Evolutionary conservation across 2,888 invertebrate genomes (phyloP).

Genomic region (Steinernema carpocapsae): DNA sequence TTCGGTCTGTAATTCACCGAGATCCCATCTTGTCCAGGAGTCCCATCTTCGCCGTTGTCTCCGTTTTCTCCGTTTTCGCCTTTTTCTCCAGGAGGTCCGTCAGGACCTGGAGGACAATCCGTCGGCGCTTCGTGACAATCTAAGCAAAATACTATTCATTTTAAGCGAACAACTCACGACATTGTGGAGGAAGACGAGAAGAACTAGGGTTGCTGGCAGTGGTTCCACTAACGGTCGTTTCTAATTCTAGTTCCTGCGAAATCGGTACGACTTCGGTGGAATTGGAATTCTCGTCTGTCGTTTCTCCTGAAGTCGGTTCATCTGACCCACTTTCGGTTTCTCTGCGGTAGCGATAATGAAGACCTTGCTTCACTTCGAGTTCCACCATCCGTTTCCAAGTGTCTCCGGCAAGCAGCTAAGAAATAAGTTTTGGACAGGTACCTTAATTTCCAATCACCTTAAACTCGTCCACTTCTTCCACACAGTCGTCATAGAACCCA

Average conservation of each 20-base stretch:
- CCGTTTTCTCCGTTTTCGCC: neutral
- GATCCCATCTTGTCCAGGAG: neutral
- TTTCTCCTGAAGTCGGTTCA: neutral
- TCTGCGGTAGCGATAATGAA: neutral
- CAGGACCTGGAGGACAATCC: neutral
- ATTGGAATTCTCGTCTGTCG: neutral
- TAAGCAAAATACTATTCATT: neutral
- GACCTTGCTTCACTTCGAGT: neutral
- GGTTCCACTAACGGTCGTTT: neutral
- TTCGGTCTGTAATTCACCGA: neutral
- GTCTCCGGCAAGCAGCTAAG: neutral
- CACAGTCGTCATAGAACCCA: neutral
- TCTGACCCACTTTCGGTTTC: neutral
- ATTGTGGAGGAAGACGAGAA: neutral
- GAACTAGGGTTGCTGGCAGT: neutral
- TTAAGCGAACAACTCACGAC: neutral
- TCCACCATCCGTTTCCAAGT: neutral
- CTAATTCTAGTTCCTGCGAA: neutral
- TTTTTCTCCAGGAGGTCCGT: neutral
- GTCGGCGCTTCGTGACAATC: neutral
- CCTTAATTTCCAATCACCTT: neutral
- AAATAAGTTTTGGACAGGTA: neutral
- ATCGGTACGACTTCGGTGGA: neutral
- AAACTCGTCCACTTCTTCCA: neutral
- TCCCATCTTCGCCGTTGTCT: neutral